Percentiles rank a stretch among this genome's conserved stretches.
Evolutionary conservation across 2,888 invertebrate genomes (phyloP).

Genomic region (Acanthosoma haemorrhoidale): DNA sequence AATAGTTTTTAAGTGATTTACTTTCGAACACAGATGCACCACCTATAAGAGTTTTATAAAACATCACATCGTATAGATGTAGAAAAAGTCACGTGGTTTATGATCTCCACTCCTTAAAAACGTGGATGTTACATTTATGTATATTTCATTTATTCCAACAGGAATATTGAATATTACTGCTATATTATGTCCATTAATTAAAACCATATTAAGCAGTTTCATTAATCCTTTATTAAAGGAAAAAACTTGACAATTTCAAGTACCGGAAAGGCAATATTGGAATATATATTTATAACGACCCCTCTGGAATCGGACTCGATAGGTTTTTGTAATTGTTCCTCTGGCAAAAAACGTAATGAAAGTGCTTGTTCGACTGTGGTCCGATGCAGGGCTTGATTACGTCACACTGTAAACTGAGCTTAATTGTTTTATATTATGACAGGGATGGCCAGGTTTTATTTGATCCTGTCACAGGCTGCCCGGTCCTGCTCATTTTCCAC

Average conservation of each 20-base stretch:
- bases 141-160: too few species aligned
- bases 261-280: background rate
- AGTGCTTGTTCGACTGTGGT: background rate
- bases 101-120: too few species aligned
- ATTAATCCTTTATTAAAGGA: background rate
- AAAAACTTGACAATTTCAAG: background rate
- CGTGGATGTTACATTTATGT: too few species aligned
- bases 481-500: too few species aligned
- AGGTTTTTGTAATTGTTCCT: background rate
- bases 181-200: too few species aligned
- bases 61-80: too few species aligned
- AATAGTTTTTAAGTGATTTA: too few species aligned
- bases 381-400: background rate
- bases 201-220: background rate
- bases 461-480: background rate
- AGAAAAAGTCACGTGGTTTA: too few species aligned
- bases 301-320: too few species aligned
- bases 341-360: background rate
- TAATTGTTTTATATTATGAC: background rate
- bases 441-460: background rate
- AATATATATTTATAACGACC: background rate
- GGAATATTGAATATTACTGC: too few species aligned
- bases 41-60: too few species aligned
- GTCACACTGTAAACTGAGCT: background rate
- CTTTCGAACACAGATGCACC: too few species aligned